A percentile compares a stretch with the other conserved stretches of the same genome.
Evolutionary conservation across 1,140 invertebrate genomes (phyloP).

Genomic region (Drosophila punjabiensis): DNA sequence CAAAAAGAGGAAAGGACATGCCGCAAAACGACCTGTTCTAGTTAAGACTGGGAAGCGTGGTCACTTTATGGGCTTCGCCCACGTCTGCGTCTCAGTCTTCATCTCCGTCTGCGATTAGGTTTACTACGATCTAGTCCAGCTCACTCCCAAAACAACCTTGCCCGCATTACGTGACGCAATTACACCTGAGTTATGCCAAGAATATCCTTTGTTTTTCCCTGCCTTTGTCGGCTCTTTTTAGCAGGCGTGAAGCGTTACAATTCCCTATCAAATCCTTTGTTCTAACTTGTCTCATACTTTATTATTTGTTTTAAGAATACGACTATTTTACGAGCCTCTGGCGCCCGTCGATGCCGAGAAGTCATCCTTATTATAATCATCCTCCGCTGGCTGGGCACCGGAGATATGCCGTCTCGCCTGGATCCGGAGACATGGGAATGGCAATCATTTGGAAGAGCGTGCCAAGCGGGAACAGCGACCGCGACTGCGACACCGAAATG

Average conservation of each 20-base stretch:
- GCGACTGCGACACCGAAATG: slow-evolving; percentile 59
- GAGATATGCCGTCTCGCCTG: slow-evolving; percentile 73
- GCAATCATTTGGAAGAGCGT: slow-evolving; percentile 35
- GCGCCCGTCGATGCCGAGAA: slow-evolving; percentile 48
- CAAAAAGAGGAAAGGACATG: slow-evolving; percentile 20
- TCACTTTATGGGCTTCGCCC: slow-evolving; percentile 49
- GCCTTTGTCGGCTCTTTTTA: slow-evolving; percentile 57
- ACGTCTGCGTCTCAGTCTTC: slow-evolving; percentile 40
- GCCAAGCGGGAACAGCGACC: slow-evolving; percentile 17
- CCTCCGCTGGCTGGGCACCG: slow-evolving; percentile 35
- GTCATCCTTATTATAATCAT: slow-evolving; percentile 15
- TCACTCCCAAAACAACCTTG: neutral
- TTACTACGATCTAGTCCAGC: slow-evolving; percentile 34
- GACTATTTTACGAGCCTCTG: slow-evolving; percentile 68
- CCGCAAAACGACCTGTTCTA: slow-evolving; percentile 46
- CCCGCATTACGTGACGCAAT: slow-evolving; percentile 61
- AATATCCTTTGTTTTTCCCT: slow-evolving; percentile 23
- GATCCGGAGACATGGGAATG: slow-evolving; percentile 33
- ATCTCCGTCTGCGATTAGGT: slow-evolving; percentile 5
- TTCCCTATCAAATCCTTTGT: slow-evolving; percentile 55
- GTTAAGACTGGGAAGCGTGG: slow-evolving; percentile 27
- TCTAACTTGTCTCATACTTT: slow-evolving; percentile 23
- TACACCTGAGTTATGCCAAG: slow-evolving; percentile 63
- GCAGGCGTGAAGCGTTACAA: slow-evolving; percentile 76
- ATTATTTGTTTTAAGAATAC: slow-evolving; percentile 59